phyloP scores from a whole-genome alignment of 2,888 invertebrate species.

The Chrysomela aeneicollis region DNA sequence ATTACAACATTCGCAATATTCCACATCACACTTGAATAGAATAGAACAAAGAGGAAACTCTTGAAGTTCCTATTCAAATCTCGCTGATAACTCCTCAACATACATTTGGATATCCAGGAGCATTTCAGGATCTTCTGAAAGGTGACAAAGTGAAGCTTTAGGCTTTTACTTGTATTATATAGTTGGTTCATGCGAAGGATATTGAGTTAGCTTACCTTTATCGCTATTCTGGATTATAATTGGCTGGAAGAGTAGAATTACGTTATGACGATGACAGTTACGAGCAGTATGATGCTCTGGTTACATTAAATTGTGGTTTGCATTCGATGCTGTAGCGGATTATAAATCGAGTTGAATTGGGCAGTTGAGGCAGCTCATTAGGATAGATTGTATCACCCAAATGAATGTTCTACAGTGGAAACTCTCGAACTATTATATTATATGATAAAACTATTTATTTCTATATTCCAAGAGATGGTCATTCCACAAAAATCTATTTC shows the following conservation, averaged over 20 bases:
- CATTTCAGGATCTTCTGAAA: conserved; percentile 23
- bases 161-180: conserved; percentile 30
- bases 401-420: no score
- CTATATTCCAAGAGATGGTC: no score
- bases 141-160: conserved; percentile 31
- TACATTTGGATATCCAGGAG: conserved; percentile 25
- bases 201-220: conserved; percentile 29
- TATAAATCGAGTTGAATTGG: conserved; percentile 11
- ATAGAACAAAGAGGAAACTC: conserved; percentile 18
- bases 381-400: no score
- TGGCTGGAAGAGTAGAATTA: conserved; percentile 17
- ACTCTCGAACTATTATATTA: no score
- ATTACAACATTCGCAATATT: background rate
- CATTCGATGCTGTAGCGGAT: conserved; percentile 11
- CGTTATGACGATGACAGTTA: background rate
- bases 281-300: conserved; percentile 14
- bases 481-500: no score
- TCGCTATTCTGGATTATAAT: conserved; percentile 30
- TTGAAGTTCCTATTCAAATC: conserved; percentile 24
- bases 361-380: background rate
- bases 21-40: background rate
- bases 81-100: conserved; percentile 28
- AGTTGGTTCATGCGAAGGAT: conserved; percentile 30
- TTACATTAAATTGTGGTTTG: conserved; percentile 27
- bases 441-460: no score